Conservation (phyloP, 2,797 vertebrate species). For the Eulemur rubriventer region DNA sequence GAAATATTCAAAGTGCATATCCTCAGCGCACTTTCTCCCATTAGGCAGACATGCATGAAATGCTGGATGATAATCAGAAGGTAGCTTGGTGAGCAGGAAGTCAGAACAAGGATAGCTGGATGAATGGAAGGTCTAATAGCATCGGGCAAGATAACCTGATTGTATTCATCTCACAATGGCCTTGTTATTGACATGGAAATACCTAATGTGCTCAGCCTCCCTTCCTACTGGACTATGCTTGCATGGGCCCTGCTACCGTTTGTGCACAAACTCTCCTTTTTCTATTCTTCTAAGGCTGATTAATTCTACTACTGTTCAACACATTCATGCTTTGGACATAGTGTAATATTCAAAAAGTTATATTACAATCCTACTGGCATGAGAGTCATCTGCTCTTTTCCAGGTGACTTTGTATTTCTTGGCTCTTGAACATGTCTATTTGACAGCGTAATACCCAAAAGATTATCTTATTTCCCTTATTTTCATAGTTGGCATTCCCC, state of each 20-base stretch:
- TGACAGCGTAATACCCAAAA: neutral
- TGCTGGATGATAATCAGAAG: neutral
- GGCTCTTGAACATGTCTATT: neutral
- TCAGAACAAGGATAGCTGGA: neutral
- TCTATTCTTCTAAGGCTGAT: neutral
- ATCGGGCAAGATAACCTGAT: neutral
- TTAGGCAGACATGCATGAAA: neutral
- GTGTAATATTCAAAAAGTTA: neutral
- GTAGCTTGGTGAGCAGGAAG: neutral
- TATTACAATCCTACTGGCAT: neutral
- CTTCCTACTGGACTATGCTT: neutral
- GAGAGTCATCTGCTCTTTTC: neutral
- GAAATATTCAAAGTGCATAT: neutral
- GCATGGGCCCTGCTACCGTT: neutral
- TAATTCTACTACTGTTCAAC: neutral
- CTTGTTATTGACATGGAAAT: conserved; percentile 7
- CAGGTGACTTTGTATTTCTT: conserved; percentile 30
- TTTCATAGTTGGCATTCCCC: neutral
- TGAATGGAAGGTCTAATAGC: conserved; percentile 22
- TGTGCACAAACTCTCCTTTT: neutral
- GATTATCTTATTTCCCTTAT: neutral
- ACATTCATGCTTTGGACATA: neutral
- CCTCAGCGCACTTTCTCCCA: neutral
- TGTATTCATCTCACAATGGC: neutral
- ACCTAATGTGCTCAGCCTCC: neutral